These are phyloP conservation scores for Leptinotarsa tumamoca DNA, from an alignment of 2,888 invertebrate species.

Conservation along the genomic window DNA sequence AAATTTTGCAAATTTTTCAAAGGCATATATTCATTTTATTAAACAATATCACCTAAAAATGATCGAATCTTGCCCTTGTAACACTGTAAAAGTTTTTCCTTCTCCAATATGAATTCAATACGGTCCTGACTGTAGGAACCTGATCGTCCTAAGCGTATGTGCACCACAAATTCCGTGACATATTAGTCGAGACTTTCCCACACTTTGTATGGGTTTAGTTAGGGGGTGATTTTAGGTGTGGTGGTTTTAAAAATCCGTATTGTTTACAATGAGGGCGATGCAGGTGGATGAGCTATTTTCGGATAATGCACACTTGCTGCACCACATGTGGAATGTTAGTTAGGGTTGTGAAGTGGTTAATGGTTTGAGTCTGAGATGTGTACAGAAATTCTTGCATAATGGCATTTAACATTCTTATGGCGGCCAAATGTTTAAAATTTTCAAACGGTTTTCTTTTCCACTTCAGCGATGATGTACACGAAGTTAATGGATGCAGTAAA, in stretches of 20 bases:
- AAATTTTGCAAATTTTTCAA: too few species aligned
- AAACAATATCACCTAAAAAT: too few species aligned
- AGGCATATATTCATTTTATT: too few species aligned
- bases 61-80: too few species aligned
- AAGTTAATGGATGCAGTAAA: neutral
- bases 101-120: neutral
- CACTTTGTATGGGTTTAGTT: slow-evolving; percentile 41
- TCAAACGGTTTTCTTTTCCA: slow-evolving; percentile 10
- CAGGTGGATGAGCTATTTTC: slow-evolving; percentile 45
- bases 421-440: slow-evolving; percentile 24
- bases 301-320: slow-evolving; percentile 42
- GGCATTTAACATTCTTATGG: slow-evolving; percentile 24
- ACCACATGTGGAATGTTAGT: slow-evolving; percentile 41
- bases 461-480: slow-evolving; percentile 12
- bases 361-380: slow-evolving; percentile 21
- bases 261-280: slow-evolving; percentile 41
- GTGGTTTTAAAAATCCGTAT: slow-evolving; percentile 39
- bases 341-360: slow-evolving; percentile 29
- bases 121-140: slow-evolving; percentile 34
- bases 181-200: slow-evolving; percentile 46
- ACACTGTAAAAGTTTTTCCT: too few species aligned
- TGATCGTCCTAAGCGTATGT: slow-evolving; percentile 27
- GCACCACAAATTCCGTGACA: slow-evolving; percentile 42
- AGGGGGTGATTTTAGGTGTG: slow-evolving; percentile 38
- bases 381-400: slow-evolving; percentile 18